Conservation (phyloP, 2,888 invertebrate genomes). For the Bembecia ichneumoniformis region DNA sequence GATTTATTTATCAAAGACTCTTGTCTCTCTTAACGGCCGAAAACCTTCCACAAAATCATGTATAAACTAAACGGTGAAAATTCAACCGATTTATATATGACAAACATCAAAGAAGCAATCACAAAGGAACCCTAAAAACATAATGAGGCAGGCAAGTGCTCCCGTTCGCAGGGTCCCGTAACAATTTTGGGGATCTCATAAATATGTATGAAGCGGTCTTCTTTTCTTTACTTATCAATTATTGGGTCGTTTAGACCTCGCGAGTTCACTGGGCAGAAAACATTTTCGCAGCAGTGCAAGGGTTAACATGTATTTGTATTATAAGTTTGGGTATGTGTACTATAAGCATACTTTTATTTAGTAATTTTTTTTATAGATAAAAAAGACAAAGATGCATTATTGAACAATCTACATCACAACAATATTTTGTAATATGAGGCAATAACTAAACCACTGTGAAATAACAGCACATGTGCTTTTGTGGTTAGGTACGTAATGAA, state of each 20-base stretch:
- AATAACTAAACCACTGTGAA: too few relatives aligned
- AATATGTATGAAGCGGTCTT: conserved; percentile 66
- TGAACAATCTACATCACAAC: too few relatives aligned
- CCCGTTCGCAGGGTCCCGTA: conserved; percentile 65
- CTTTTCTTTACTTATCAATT: conserved; percentile 74
- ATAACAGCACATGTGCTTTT: too few relatives aligned
- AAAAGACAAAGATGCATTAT: too few relatives aligned
- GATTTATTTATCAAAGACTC: too few relatives aligned
- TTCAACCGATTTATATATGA: conserved; percentile 48
- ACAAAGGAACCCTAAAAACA: conserved; percentile 66
- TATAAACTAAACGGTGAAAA: conserved; percentile 34
- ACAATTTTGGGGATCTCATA: conserved; percentile 66
- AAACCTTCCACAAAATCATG: conserved; percentile 27
- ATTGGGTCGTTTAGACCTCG: conserved; percentile 64
- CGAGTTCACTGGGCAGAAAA: conserved; percentile 41
- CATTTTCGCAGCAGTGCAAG: conserved; percentile 39
- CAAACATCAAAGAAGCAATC: conserved; percentile 63
- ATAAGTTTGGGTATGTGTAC: too few relatives aligned
- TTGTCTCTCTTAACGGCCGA: neutral
- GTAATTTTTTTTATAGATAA: too few relatives aligned
- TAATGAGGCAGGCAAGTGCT: conserved; percentile 66
- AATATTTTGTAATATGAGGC: too few relatives aligned
- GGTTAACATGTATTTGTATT: conserved; percentile 33
- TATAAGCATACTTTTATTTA: too few relatives aligned
- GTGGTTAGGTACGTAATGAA: too few relatives aligned